Percentiles rank a stretch among this genome's conserved stretches.
Evolutionary conservation across 2,113 vertebrate genomes (phyloP).

Genomic region (Herpailurus yagouaroundi): DNA sequence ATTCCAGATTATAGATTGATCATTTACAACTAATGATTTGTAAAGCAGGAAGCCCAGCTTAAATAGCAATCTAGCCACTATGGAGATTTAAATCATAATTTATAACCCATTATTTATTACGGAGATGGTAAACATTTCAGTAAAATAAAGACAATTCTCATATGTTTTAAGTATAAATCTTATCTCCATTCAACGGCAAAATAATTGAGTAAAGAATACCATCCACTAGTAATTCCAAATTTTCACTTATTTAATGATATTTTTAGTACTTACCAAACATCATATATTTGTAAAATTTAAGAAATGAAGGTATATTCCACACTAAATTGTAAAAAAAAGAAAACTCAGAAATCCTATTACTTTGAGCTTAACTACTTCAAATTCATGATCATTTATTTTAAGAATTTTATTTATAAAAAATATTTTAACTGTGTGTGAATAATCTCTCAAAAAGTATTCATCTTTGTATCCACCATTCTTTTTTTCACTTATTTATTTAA

Average conservation of each 20-base stretch:
- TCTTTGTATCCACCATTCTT: background rate
- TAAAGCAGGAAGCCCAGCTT: background rate
- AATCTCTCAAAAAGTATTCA: background rate
- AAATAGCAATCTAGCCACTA: background rate
- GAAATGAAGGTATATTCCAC: background rate
- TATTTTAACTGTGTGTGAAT: background rate
- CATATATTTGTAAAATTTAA: background rate
- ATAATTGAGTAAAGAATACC: background rate
- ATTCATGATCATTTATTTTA: background rate
- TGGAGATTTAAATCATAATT: background rate
- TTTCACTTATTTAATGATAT: background rate
- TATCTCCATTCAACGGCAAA: background rate
- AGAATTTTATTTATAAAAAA: background rate
- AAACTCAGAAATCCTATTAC: background rate
- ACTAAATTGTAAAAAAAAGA: background rate
- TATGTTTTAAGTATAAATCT: background rate
- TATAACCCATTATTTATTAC: background rate
- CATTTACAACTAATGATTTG: background rate
- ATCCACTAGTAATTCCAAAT: background rate
- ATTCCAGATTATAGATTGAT: background rate
- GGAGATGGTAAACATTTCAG: background rate
- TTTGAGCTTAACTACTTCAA: slow-evolving; percentile 24
- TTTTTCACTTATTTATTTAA: background rate
- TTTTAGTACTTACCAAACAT: background rate
- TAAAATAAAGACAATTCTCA: background rate